Conservation (phyloP, 2,888 invertebrate species). For the Geophilus truncorum region DNA sequence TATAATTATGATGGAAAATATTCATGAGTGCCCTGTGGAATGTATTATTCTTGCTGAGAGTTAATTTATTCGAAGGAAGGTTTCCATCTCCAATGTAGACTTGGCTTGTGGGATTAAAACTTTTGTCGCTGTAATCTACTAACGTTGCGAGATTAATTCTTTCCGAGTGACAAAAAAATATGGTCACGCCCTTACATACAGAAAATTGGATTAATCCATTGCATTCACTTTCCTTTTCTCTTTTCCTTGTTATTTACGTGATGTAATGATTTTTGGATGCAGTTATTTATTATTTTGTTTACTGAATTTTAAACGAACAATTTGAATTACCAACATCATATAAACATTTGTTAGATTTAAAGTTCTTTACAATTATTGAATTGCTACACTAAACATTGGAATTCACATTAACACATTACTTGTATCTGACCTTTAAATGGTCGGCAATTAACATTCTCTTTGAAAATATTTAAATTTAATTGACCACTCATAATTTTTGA, state of each 20-base stretch:
- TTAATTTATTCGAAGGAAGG: background rate
- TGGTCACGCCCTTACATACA: background rate
- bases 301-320: too few species aligned
- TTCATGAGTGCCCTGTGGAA: too few species aligned
- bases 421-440: too few species aligned
- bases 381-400: too few species aligned
- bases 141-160: background rate
- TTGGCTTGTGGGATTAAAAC: background rate
- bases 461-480: too few species aligned
- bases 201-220: background rate
- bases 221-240: background rate
- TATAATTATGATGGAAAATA: background rate
- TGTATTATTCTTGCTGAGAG: background rate
- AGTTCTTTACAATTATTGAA: too few species aligned
- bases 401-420: too few species aligned
- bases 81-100: background rate
- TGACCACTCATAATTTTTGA: too few species aligned
- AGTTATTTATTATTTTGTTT: too few species aligned
- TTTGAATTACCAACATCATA: too few species aligned
- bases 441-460: too few species aligned
- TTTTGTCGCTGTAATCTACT: background rate
- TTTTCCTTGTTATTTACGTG: background rate
- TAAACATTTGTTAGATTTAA: too few species aligned
- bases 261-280: background rate
- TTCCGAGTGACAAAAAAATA: background rate